Evolutionary conservation across 2,797 vertebrate genomes (phyloP), one percentile per base, ranked within the genome.

Genomic region (Amblyopsis hoosieri): DNA sequence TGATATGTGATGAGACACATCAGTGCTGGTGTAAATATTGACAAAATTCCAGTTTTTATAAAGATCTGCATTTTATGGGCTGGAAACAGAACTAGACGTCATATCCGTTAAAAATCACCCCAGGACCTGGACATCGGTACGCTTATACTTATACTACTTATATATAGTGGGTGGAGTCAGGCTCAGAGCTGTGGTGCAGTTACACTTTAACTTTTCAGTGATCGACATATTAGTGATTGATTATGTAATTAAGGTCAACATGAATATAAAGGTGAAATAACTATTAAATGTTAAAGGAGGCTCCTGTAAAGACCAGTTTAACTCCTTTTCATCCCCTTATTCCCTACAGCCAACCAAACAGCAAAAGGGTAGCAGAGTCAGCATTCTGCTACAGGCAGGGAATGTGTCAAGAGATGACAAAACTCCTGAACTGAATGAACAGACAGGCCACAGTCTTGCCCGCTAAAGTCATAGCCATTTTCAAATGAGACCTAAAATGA

Each of bases 311-410:
- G 71, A 67, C 64, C 49, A 17, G 55, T 59, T 78, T 53, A 82
- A 62, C 63, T 75, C 52, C 60, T 74, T 67, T 64, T 70, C 60
- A 80, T 78, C 74, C 53, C 68, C 56, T 57, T 72, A 50, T 0
- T 42, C 37, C 37, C 37, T 42, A 42, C 37, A 1, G 9, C 37
- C 8, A 9, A 11, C 49, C 53, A 62, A 78, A 66, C 71, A 66
- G 62, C 78, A 78, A 80, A 79, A 78, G 66, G 66, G 64, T 85
- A 79, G 80, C 77, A 79, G 72, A 82, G 69, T 68, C 71, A 80
- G 77, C 81, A 85, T 79, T 78, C 77, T 84, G 77, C 85, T 76
- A 75, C 67, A 52, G 55, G 52, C 74, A 79, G 70, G 15, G 58
- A 64, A 75, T 57, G 74, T 81, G 77, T 72, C 76, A 79, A 70